Conservation (phyloP, 2,113 vertebrate genomes). For the Nestor notabilis region DNA sequence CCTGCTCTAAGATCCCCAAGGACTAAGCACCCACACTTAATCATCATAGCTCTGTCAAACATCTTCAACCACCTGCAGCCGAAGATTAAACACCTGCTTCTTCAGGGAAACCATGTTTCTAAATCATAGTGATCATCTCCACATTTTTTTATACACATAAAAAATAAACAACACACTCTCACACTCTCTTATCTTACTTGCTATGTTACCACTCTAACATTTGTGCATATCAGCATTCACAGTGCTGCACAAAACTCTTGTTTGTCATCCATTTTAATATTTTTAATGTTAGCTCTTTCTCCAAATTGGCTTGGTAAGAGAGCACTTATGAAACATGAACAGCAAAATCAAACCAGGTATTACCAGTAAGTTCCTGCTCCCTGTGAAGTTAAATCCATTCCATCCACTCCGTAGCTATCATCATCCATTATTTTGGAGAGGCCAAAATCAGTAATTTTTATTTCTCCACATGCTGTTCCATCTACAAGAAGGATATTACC, state of each 20-base stretch:
- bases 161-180: background rate
- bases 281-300: background rate
- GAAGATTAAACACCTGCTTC: constrained; percentile 22
- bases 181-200: background rate
- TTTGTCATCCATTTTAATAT: background rate
- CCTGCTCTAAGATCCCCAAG: constrained; percentile 9
- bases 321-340: background rate
- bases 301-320: background rate
- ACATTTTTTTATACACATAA: background rate
- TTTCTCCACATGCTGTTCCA: constrained; percentile 97
- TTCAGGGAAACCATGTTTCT: background rate
- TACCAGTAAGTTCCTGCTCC: constrained; percentile 99
- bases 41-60: background rate
- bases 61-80: background rate
- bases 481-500: constrained; percentile 98
- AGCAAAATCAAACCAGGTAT: constrained; percentile 32
- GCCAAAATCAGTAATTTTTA: constrained; percentile 99
- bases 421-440: constrained; percentile 99
- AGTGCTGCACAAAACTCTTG: background rate
- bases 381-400: constrained; percentile 98
- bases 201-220: background rate
- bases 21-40: background rate
- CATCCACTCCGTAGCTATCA: constrained; percentile 97
- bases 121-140: background rate
- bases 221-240: background rate